Conservation (phyloP, 2,113 vertebrate genomes). For the Triplophysa rosa region DNA sequence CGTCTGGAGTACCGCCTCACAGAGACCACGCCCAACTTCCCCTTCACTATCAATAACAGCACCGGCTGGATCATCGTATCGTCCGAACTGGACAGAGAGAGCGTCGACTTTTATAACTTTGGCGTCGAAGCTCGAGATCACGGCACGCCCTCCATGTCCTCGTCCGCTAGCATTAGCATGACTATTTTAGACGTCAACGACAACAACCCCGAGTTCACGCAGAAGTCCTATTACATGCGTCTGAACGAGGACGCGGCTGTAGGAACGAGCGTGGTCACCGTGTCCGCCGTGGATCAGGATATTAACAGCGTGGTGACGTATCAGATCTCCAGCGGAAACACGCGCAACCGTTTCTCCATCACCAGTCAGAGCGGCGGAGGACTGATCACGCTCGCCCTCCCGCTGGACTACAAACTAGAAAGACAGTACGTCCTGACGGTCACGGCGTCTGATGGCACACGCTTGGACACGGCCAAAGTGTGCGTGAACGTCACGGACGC, state of each 20-base stretch:
- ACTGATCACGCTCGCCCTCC: conserved; percentile 87
- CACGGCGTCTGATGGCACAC: conserved; percentile 86
- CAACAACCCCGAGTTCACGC: conserved; percentile 93
- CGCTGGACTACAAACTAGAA: conserved; percentile 95
- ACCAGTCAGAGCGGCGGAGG: conserved; percentile 93
- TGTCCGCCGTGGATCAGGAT: conserved; percentile 89
- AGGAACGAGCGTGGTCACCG: conserved; percentile 90
- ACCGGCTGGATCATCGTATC: conserved; percentile 93
- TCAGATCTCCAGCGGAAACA: conserved; percentile 94
- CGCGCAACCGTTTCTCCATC: conserved; percentile 95
- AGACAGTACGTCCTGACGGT: conserved; percentile 88
- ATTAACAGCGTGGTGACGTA: conserved; percentile 93
- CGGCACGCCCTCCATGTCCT: conserved; percentile 82
- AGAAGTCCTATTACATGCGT: conserved; percentile 82
- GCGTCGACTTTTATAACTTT: conserved; percentile 89
- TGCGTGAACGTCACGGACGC: conserved; percentile 91
- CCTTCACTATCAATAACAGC: conserved; percentile 90
- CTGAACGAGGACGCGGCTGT: conserved; percentile 92
- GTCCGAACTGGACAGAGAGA: conserved; percentile 87
- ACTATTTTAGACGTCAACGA: conserved; percentile 92
- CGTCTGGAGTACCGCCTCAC: conserved; percentile 84
- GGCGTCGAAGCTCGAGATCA: conserved; percentile 89
- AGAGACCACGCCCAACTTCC: conserved; percentile 77
- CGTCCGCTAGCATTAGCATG: conserved; percentile 89
- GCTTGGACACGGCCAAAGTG: conserved; percentile 84